Evolutionary conservation across 2,888 invertebrate species (phyloP), one percentile per base, ranked within the genome.

Genomic region (Steromphala cineraria): DNA sequence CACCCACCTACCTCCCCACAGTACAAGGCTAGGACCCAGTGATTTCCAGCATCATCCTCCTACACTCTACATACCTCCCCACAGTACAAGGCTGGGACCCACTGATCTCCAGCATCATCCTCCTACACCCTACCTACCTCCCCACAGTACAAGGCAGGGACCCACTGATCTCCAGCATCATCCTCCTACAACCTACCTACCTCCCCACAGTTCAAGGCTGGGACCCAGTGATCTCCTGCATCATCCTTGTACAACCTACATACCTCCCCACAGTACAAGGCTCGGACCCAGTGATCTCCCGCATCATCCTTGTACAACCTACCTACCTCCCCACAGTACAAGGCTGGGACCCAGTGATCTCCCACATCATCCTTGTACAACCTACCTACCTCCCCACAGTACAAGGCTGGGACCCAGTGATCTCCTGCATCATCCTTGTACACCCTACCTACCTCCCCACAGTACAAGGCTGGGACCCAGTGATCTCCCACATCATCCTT

Each of bases 1-100:
- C 92, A 81, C 81, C 93, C 93, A 36, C 86, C 83, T 78, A 93
- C 92, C 90, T 92, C 80, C 74, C 89, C 91, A 74, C 85, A 84
- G 80, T 92, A 92, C 19, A 86, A 82, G n/a, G 91, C 87, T 79
- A 88, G 84, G n/a, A 92, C 88, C 87, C 87, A 92, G 77, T 87
- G 82, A 52, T 87, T 81, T 8, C 83, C 84, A 0, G 81, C 71
- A 13, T 67, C 67, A 81, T 91, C 87, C 78, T 91, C 89, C 81
- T 91, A 92, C 19, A 92, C 28, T 13, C 31, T 56, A 36, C 86
- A 83, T 78, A 93, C 92, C 90, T 92, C 80, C 74, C 89, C 91
- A 74, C 85, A 84, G 80, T 92, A 92, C 19, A 86, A 82, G n/a
- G 91, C 87, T 79, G 88, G 84, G n/a, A 92, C 88, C 87, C 87